A percentile compares a stretch with the other conserved stretches of the same genome.
phyloP scores from a whole-genome alignment of 2,113 vertebrate genomes.

The Neolamprologus toae region DNA sequence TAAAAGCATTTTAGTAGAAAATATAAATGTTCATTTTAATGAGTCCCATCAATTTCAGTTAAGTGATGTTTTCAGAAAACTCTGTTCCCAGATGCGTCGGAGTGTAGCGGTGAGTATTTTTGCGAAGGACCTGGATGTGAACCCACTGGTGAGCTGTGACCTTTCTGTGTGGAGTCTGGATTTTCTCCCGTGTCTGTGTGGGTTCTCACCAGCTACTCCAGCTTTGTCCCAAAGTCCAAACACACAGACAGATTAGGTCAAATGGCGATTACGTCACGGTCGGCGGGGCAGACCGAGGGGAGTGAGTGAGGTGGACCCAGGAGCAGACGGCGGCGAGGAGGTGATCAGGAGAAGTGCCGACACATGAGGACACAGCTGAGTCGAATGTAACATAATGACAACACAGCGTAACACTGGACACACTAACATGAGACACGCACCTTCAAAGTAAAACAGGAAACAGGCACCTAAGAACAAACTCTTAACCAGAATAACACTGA shows the following conservation, averaged over 20 bases:
- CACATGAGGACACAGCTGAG: background rate
- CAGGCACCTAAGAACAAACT: too few species aligned
- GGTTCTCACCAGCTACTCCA: background rate
- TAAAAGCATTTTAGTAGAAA: background rate
- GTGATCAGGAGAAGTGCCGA: background rate
- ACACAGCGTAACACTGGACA: background rate
- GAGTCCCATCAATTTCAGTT: background rate
- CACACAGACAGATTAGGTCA: background rate
- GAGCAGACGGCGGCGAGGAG: background rate
- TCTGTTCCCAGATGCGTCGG: background rate
- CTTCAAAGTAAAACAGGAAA: background rate
- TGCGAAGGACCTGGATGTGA: background rate
- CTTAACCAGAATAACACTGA: too few species aligned
- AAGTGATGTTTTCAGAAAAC: background rate
- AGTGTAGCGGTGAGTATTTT: background rate
- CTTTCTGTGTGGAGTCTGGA: background rate
- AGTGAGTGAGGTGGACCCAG: background rate
- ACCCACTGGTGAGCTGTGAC: background rate
- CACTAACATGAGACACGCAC: rapidly evolving
- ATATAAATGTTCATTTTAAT: background rate
- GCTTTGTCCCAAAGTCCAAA: background rate
- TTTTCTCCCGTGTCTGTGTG: background rate
- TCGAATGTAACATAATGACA: background rate
- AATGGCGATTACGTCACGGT: background rate
- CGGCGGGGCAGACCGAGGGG: background rate